A percentile compares a stretch with the other conserved stretches of the same genome.
phyloP scores from a whole-genome alignment of 2,888 invertebrate species.

The Parasteatoda lunata region DNA sequence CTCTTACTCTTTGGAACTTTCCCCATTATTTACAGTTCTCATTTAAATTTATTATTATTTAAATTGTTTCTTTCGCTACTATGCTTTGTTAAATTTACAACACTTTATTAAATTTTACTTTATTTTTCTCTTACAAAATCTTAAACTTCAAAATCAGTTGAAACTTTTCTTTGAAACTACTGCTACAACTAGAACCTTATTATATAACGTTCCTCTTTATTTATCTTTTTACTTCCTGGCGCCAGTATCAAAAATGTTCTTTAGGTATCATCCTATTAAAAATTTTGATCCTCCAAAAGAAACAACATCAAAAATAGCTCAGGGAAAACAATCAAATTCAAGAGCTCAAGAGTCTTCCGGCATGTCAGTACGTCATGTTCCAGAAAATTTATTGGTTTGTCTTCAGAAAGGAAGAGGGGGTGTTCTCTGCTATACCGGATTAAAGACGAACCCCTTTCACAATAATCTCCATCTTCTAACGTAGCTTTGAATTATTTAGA shows the following conservation, averaged over 20 bases:
- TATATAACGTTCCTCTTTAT: neutral
- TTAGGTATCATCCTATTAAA: conserved; percentile 26
- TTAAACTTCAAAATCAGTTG: no score
- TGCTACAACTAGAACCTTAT: neutral
- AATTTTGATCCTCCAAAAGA: conserved; percentile 29
- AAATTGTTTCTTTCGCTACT: no score
- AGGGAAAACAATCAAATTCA: conserved; percentile 39
- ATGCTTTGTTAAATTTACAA: no score
- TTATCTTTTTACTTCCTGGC: neutral
- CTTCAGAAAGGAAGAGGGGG: neutral
- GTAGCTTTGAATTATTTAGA: conserved; percentile 55
- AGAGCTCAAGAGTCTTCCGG: conserved; percentile 1
- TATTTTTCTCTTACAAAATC: no score
- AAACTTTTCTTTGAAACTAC: no score
- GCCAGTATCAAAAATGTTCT: conserved; percentile 19
- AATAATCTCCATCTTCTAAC: conserved; percentile 22
- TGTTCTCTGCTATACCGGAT: conserved; percentile 13
- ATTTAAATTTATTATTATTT: no score
- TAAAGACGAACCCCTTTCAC: conserved; percentile 11
- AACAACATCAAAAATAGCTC: conserved; percentile 25
- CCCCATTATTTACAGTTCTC: no score
- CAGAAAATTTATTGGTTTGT: conserved; percentile 43
- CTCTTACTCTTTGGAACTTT: no score
- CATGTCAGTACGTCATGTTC: conserved; percentile 42
- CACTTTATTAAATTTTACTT: no score